Percentiles rank a stretch among this genome's conserved stretches.
These are phyloP conservation scores for Tipula lateralis DNA, from an alignment of 2,888 invertebrate species.

Conservation along the genomic window DNA sequence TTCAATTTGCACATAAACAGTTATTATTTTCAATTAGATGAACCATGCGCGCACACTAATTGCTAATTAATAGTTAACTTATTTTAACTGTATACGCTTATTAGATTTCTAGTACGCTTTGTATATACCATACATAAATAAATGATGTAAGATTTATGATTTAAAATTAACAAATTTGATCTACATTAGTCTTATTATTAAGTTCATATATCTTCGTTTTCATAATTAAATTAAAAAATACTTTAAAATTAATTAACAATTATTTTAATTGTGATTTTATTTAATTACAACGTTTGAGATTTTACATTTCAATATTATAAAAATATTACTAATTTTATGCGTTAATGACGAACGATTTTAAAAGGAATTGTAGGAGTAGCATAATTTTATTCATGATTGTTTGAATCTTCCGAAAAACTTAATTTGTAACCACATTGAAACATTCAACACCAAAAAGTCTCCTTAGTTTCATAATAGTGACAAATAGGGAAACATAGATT, in stretches of 20 bases:
- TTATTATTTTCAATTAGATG: constrained; percentile 11
- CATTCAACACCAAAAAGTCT: too few relatives aligned
- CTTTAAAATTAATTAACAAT: neutral
- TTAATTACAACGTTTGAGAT: too few relatives aligned
- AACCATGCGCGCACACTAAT: neutral
- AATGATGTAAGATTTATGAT: neutral
- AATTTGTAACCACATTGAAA: too few relatives aligned
- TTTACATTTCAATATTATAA: too few relatives aligned
- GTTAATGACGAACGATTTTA: too few relatives aligned
- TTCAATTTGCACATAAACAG: neutral
- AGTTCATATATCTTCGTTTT: neutral
- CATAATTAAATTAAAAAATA: neutral
- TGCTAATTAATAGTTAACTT: constrained; percentile 1
- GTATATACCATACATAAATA: neutral
- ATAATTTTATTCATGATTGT: too few relatives aligned
- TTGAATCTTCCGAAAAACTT: too few relatives aligned
- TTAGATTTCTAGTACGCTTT: neutral
- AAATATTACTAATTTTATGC: too few relatives aligned
- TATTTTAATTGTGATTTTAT: neutral
- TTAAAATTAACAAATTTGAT: neutral
- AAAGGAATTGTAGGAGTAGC: too few relatives aligned
- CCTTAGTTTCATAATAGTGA: too few relatives aligned
- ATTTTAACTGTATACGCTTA: neutral
- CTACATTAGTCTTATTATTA: neutral
- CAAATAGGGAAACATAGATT: too few relatives aligned